These are phyloP conservation scores for Capra hircus DNA, from an alignment of 2,113 vertebrate species.

Conservation along the genomic window DNA sequence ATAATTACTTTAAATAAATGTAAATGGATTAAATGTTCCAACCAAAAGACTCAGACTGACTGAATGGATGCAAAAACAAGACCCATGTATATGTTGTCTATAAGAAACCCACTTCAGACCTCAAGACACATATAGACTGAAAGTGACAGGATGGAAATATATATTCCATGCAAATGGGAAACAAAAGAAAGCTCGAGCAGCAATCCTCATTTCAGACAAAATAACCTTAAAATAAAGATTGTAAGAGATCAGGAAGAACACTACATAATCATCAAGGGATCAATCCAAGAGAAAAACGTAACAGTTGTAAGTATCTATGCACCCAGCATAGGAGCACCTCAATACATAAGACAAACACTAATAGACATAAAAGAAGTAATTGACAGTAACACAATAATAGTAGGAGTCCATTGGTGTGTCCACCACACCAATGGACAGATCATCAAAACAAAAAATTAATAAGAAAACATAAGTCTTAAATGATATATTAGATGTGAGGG, in stretches of 20 bases:
- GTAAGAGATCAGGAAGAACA: background rate
- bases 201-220: background rate
- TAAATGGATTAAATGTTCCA: background rate
- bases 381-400: background rate
- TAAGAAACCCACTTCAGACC: background rate
- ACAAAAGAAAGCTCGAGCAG: background rate
- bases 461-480: background rate
- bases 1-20: background rate
- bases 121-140: background rate
- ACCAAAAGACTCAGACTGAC: background rate
- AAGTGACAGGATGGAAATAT: background rate
- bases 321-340: background rate
- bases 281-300: background rate
- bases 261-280: background rate
- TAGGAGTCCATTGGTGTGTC: background rate
- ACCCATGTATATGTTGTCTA: background rate
- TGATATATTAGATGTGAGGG: background rate
- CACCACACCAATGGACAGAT: background rate
- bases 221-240: background rate
- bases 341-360: background rate
- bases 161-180: background rate
- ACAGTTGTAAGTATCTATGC: background rate
- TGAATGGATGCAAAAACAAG: background rate
- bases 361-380: background rate
- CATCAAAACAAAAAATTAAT: background rate